Conservation (phyloP, 1,140 invertebrate species). For the Dendrolimus punctatus region DNA sequence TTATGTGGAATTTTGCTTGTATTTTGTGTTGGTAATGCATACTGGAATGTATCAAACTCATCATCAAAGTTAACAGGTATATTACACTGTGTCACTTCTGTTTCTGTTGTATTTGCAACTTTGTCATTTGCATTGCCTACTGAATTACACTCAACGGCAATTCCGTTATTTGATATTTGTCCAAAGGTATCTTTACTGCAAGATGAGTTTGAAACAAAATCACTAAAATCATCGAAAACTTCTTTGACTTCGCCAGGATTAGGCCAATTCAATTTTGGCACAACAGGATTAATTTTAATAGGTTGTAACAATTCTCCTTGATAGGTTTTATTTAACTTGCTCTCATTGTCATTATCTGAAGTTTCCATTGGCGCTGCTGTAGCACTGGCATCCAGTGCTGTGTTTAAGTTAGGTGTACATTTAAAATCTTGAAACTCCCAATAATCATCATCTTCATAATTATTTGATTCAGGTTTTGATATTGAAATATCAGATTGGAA, state of each 20-base stretch:
- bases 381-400: constrained; percentile 4
- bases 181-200: constrained; percentile 18
- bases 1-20: background rate
- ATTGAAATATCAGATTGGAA: constrained; percentile 10
- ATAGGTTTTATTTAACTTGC: constrained; percentile 14
- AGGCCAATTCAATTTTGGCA: constrained; percentile 67
- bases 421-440: constrained; percentile 67
- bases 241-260: constrained; percentile 64
- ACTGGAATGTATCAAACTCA: constrained; percentile 67
- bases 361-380: constrained; percentile 2
- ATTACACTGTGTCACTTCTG: background rate
- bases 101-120: background rate
- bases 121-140: background rate
- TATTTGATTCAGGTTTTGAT: constrained; percentile 9
- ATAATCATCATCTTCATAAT: constrained; percentile 35
- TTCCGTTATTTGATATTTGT: background rate
- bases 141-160: background rate
- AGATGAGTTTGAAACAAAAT: constrained; percentile 41
- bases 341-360: background rate
- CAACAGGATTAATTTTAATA: constrained; percentile 51
- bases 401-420: constrained; percentile 19
- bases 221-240: constrained; percentile 59
- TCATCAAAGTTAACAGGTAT: constrained; percentile 35
- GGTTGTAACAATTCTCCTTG: constrained; percentile 58
- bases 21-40: constrained; percentile 29